Conservation (phyloP, 2,113 vertebrate species). For the Eonycteris spelaea region DNA sequence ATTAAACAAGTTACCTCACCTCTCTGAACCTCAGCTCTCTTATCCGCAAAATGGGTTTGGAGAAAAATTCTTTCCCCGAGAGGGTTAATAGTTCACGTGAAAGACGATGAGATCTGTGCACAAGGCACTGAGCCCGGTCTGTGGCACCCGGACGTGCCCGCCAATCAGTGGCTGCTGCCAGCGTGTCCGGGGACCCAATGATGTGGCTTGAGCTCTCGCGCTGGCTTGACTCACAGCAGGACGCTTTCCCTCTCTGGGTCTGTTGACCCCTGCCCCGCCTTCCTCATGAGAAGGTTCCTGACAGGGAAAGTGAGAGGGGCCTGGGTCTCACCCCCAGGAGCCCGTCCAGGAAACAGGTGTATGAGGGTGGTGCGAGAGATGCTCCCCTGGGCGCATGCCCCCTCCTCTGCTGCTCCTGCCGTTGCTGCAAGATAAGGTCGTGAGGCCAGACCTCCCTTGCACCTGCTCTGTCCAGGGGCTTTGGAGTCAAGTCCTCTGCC, state of each 20-base stretch:
- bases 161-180: accelerated
- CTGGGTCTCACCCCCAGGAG: neutral
- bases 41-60: neutral
- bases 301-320: neutral
- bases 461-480: neutral
- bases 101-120: neutral
- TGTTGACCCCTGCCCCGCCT: neutral
- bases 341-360: neutral
- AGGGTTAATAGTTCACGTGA: neutral
- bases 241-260: neutral
- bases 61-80: neutral
- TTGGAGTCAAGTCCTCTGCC: neutral
- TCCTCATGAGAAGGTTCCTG: neutral
- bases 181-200: neutral
- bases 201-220: accelerated
- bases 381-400: too few relatives aligned
- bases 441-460: accelerated
- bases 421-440: accelerated
- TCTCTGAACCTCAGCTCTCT: neutral
- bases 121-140: accelerated
- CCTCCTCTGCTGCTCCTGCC: neutral
- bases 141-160: neutral
- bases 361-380: too few relatives aligned
- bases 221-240: neutral
- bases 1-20: neutral